Base-by-base conservation (phyloP, 2,888 invertebrate genomes). In the Cheiracanthium punctorium region DNA sequence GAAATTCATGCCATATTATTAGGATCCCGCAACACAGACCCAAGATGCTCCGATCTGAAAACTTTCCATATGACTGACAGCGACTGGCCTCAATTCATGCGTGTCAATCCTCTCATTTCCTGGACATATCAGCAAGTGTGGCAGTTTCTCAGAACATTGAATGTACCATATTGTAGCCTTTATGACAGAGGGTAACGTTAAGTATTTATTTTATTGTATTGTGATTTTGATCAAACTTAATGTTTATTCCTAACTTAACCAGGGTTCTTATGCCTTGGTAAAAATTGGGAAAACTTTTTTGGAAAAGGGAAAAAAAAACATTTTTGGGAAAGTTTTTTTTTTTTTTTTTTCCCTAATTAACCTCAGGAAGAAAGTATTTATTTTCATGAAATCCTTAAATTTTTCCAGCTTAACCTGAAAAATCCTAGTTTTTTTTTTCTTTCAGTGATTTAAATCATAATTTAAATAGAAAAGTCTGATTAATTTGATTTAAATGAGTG, bases 71-170 rank as follows among this genome's bases (percentile, higher is more conserved):
- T 90, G 90, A 98, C 98, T 0, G 99, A 99, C 92, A 90, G 93
- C 0, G 95, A 93, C 89, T 99, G 99, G 99, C 98, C 99, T 0
- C 94, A 94, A 90, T 93, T 98, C 88, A 94, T 98, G 93, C 93
- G 99, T 70, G 95, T 98, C 4, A 96, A 94, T 90, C 98, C 98
- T 0, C 92, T 99, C 20, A 93, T 99, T n/a, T 94, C 97, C 90
- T 99, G 98, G 98, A 94, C 94, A 12, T 98, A 97, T 91, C 94
- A 94, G 32, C 95, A 98, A 90, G 94, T 99, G 86, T 99, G 99
- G 99, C 93, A 94, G 80, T 98, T 97, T 91, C 93, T 99, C 5
- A 92, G 96, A 29, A 93, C 93, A 65, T 93, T 95, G 75, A 93
- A 94, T 85, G 94, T 99, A 80, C 96, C 97, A 29, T 99, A 98